Evolutionary conservation across 2,888 invertebrate genomes (phyloP).

Genomic region (Rhaphigaster nebulosa): DNA sequence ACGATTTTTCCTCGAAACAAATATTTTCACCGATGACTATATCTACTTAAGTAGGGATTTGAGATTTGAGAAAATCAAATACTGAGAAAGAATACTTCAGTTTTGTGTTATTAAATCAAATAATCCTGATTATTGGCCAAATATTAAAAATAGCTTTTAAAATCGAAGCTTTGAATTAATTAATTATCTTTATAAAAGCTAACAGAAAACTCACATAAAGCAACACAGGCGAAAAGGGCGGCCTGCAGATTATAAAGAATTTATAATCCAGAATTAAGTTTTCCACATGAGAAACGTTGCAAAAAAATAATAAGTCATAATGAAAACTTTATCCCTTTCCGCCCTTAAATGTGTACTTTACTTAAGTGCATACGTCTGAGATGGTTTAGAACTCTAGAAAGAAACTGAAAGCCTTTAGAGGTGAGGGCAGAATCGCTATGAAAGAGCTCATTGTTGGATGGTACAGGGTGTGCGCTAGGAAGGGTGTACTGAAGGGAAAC

Average conservation of each 20-base stretch:
- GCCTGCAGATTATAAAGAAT: neutral
- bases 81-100: too few species aligned
- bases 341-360: slow-evolving; percentile 22
- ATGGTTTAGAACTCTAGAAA: slow-evolving; percentile 11
- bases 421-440: slow-evolving; percentile 42
- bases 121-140: too few species aligned
- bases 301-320: neutral
- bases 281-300: neutral
- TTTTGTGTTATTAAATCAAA: too few species aligned
- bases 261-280: neutral
- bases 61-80: too few species aligned
- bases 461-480: neutral
- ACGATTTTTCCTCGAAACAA: too few species aligned
- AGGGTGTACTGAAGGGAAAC: slow-evolving; percentile 38
- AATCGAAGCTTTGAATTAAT: too few species aligned
- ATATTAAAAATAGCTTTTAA: too few species aligned
- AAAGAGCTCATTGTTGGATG: slow-evolving; percentile 25
- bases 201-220: too few species aligned
- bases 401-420: slow-evolving; percentile 18
- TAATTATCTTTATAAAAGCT: too few species aligned
- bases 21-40: too few species aligned
- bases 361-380: slow-evolving; percentile 19
- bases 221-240: too few species aligned
- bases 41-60: too few species aligned
- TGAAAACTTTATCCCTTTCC: neutral